Evolutionary conservation across 2,888 invertebrate species (phyloP).

Genomic region (Agrenia bidenticulata): DNA sequence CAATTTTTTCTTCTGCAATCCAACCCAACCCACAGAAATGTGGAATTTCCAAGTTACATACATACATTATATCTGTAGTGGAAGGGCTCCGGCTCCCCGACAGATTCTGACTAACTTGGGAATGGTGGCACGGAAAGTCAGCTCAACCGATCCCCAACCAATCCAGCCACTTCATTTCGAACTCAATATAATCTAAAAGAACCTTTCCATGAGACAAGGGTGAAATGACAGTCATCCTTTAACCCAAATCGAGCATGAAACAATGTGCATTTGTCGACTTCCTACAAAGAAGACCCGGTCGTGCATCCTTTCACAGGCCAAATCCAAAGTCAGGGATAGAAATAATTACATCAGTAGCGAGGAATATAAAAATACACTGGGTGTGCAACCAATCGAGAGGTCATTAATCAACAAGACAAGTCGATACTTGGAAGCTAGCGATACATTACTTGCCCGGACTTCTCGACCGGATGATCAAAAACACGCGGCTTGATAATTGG

Average conservation of each 20-base stretch:
- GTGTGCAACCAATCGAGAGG: slow-evolving; percentile 25
- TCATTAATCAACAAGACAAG: slow-evolving; percentile 48
- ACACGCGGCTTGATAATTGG: too few species aligned
- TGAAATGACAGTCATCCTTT: slow-evolving; percentile 42
- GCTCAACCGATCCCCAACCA: slow-evolving; percentile 4
- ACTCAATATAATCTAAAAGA: slow-evolving; percentile 7
- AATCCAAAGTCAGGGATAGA: not conserved
- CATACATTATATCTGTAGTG: too few species aligned
- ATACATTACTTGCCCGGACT: too few species aligned
- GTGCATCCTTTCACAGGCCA: not conserved
- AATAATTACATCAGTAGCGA: not conserved
- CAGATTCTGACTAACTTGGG: too few species aligned
- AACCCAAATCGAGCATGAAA: slow-evolving; percentile 51
- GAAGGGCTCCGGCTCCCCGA: too few species aligned
- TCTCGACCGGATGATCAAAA: too few species aligned
- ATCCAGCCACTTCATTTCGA: slow-evolving; percentile 3
- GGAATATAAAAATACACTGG: slow-evolving; percentile 3
- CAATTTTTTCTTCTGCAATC: slow-evolving; percentile 11
- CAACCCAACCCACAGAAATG: not conserved
- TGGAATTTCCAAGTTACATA: not conserved
- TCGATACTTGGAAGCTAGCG: slow-evolving; percentile 20
- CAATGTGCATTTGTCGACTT: slow-evolving; percentile 38
- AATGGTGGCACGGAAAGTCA: not conserved
- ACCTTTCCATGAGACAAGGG: slow-evolving; percentile 2
- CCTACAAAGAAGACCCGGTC: not conserved